phyloP scores from a whole-genome alignment of 2,888 invertebrate species.

The Ophion slaviceki region DNA sequence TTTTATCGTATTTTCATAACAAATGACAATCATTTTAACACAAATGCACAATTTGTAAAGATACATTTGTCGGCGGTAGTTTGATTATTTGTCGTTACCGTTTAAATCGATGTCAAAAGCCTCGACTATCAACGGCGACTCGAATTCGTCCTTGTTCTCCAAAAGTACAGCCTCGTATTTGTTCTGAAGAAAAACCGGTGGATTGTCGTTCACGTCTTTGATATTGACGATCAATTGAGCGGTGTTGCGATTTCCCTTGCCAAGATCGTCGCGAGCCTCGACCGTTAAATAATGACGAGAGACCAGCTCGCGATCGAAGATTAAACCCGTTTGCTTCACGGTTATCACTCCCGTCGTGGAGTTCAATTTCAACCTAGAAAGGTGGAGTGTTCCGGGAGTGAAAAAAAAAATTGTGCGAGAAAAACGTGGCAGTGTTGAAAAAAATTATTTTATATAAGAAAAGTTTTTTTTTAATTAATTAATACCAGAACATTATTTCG shows the following conservation, averaged over 20 bases:
- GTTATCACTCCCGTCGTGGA: constrained; percentile 93
- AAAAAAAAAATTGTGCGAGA: constrained; percentile 3
- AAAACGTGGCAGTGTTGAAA: no score
- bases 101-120: constrained; percentile 94
- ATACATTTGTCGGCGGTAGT: no score
- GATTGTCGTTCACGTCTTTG: constrained; percentile 95
- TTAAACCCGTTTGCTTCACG: constrained; percentile 90
- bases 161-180: constrained; percentile 92
- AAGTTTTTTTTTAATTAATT: no score
- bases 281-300: constrained; percentile 94
- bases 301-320: constrained; percentile 94
- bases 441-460: no score
- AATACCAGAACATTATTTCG: no score
- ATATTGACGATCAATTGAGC: constrained; percentile 93
- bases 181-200: constrained; percentile 92
- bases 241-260: constrained; percentile 93
- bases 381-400: not conserved
- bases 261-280: constrained; percentile 94
- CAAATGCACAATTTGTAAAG: no score
- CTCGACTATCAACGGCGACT: constrained; percentile 90
- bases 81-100: constrained; percentile 84
- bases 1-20: constrained; percentile 2
- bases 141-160: constrained; percentile 93
- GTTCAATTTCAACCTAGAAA: constrained; percentile 90
- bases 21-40: not conserved